phyloP scores from a whole-genome alignment of 2,888 invertebrate species.

The Nasonovia ribisnigri region DNA sequence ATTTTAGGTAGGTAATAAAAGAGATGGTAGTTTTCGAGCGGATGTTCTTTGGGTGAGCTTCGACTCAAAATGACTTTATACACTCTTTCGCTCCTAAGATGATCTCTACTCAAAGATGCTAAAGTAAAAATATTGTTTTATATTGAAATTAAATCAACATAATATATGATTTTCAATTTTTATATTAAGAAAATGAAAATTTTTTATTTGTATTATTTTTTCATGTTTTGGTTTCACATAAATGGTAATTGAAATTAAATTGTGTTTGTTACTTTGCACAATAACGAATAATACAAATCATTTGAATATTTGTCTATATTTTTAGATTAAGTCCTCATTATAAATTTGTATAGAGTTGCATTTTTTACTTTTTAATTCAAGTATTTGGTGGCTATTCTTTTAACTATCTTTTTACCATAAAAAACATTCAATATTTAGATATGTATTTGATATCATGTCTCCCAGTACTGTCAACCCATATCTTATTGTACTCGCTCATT shows the following conservation, averaged over 20 bases:
- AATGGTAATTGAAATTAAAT: not conserved
- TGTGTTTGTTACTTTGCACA: too few species aligned
- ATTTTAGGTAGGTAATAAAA: not conserved
- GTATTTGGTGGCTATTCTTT: not conserved
- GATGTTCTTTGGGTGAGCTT: not conserved
- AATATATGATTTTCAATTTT: not conserved
- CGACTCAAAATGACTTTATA: not conserved
- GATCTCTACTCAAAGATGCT: not conserved
- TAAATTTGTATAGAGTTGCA: not conserved
- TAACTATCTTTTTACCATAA: not conserved
- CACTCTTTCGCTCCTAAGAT: not conserved
- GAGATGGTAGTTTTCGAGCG: not conserved
- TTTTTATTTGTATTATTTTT: not conserved
- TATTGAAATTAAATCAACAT: too few species aligned
- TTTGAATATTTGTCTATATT: not conserved
- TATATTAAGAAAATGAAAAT: not conserved
- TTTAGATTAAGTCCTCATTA: not conserved
- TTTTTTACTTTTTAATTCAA: not conserved
- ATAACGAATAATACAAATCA: not conserved
- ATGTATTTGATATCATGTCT: too few species aligned
- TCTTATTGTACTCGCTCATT: not conserved
- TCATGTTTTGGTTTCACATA: not conserved
- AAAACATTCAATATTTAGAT: not conserved
- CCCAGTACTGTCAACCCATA: slow-evolving; percentile 1
- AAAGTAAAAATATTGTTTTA: too few species aligned